Evolutionary conservation across 2,888 invertebrate species (phyloP).

Genomic region (Altica lythri): DNA sequence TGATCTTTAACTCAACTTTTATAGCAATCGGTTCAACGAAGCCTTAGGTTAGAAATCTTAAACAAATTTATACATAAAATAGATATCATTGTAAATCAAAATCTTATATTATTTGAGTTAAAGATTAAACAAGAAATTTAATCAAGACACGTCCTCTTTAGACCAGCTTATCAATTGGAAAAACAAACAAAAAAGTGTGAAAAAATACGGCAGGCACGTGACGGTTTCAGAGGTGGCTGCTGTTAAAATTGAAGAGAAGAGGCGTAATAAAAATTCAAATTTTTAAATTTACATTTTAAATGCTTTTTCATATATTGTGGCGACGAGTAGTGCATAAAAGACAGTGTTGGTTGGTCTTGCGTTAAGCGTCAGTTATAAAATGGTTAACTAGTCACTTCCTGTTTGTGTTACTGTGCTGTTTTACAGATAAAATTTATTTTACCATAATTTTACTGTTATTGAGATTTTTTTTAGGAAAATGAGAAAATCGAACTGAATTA

Average conservation of each 20-base stretch:
- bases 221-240: slow-evolving; percentile 23
- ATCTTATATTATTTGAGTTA: too few relatives aligned
- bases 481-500: too few relatives aligned
- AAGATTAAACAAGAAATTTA: too few relatives aligned
- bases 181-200: slow-evolving; percentile 16
- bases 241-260: slow-evolving; percentile 35
- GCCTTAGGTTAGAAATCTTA: too few relatives aligned
- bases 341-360: slow-evolving; percentile 15
- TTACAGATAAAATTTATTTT: too few relatives aligned
- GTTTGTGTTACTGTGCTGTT: too few relatives aligned
- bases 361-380: slow-evolving; percentile 10
- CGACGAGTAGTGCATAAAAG: slow-evolving; percentile 24
- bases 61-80: too few relatives aligned
- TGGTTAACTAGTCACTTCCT: slow-evolving; percentile 1
- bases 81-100: too few relatives aligned
- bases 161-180: slow-evolving; percentile 19
- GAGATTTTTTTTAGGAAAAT: too few relatives aligned
- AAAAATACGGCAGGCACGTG: slow-evolving; percentile 22
- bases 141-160: slow-evolving; percentile 13
- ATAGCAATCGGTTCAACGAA: too few relatives aligned
- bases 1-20: too few relatives aligned
- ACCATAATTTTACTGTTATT: too few relatives aligned
- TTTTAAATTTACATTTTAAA: slow-evolving; percentile 56
- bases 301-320: slow-evolving; percentile 48
- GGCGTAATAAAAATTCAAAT: slow-evolving; percentile 56